These are phyloP conservation scores for Tor tambroides DNA, from an alignment of 2,113 vertebrate species.

Conservation along the genomic window DNA sequence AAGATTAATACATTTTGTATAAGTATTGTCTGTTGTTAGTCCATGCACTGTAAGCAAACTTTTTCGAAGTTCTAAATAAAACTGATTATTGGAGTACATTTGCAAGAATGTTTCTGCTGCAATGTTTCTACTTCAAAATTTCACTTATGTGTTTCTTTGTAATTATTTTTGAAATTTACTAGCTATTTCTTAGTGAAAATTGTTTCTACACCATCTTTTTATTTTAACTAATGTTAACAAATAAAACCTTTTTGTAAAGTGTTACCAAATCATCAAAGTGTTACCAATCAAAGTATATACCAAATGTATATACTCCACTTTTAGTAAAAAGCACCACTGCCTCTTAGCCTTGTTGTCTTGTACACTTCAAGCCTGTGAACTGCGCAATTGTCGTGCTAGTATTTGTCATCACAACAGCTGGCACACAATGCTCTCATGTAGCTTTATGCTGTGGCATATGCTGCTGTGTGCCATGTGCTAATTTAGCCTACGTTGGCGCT, in stretches of 20 bases:
- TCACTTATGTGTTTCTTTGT: not conserved
- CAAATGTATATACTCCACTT: not conserved
- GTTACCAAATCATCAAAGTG: not conserved
- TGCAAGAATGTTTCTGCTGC: too few relatives aligned
- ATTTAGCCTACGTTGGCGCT: conserved; percentile 89
- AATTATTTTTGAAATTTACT: not conserved
- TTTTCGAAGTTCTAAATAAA: not conserved
- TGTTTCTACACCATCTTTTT: not conserved
- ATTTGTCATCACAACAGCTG: conserved; percentile 96
- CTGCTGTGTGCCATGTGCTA: conserved; percentile 91
- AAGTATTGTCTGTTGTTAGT: not conserved
- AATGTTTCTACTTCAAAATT: not conserved
- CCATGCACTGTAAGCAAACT: not conserved
- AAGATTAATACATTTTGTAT: not conserved
- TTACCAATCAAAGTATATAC: too few relatives aligned
- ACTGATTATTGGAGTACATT: too few relatives aligned
- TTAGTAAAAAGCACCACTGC: conserved; percentile 41
- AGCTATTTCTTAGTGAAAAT: not conserved
- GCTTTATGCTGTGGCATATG: conserved; percentile 97
- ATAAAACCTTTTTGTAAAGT: not conserved
- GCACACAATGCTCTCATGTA: conserved; percentile 92
- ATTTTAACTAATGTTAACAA: not conserved
- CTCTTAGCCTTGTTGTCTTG: conserved; percentile 70
- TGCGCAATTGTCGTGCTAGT: conserved; percentile 93
- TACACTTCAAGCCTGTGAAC: conserved; percentile 83